A percentile compares a stretch with the other conserved stretches of the same genome.
Evolutionary conservation across 2,113 vertebrate species (phyloP).

Genomic region (Carassius carassius): DNA sequence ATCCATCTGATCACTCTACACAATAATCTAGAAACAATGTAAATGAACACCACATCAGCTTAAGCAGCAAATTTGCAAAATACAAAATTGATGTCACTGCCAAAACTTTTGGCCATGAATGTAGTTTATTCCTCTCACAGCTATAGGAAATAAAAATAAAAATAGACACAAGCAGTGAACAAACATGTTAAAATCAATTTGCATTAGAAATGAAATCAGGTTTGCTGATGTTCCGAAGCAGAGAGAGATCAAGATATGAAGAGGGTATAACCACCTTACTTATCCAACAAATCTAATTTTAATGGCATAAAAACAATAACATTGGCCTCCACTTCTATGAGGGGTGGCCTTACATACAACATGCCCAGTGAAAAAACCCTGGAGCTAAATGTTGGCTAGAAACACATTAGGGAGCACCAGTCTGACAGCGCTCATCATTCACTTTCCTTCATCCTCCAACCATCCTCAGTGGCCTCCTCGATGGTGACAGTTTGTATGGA

Average conservation of each 20-base stretch:
- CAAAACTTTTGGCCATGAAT: no score
- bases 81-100: no score
- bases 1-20: no score
- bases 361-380: conserved; percentile 61
- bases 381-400: conserved; percentile 59
- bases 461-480: conserved; percentile 44
- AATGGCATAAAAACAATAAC: conserved; percentile 64
- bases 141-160: conserved; percentile 29
- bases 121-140: not conserved
- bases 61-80: no score
- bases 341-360: conserved; percentile 58
- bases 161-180: conserved; percentile 48
- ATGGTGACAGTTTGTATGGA: conserved; percentile 22
- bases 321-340: conserved; percentile 53
- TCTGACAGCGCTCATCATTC: conserved; percentile 58
- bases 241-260: conserved; percentile 44
- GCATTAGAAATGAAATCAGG: conserved; percentile 61
- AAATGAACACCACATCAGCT: no score
- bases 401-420: conserved; percentile 60
- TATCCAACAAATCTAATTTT: conserved; percentile 68
- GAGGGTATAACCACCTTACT: conserved; percentile 62
- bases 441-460: conserved; percentile 44
- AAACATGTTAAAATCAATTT: conserved; percentile 65
- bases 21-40: no score
- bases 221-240: conserved; percentile 51